A percentile compares a stretch with the other conserved stretches of the same genome.
phyloP scores from a whole-genome alignment of 2,888 invertebrate species.

The Platycnemis pennipes region DNA sequence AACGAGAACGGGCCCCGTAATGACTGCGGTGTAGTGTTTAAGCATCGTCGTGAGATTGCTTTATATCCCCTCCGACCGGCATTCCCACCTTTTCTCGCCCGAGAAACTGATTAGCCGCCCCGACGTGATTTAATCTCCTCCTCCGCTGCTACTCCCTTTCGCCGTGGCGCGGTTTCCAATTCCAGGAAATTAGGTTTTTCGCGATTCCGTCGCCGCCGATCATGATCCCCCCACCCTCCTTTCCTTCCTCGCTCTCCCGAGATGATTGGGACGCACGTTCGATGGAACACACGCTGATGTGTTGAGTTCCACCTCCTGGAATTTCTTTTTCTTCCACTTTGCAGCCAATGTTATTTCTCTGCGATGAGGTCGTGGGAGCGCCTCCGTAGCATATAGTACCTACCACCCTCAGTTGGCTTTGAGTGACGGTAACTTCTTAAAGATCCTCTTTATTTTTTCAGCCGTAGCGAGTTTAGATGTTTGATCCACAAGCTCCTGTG shows the following conservation, averaged over 20 bases:
- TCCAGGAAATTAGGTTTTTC: constrained; percentile 8
- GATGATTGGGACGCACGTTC: not conserved
- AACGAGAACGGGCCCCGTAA: constrained; percentile 11
- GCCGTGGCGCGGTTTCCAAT: not conserved
- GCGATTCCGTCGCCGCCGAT: not conserved
- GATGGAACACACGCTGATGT: not conserved
- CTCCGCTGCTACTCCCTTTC: not conserved
- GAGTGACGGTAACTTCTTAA: not conserved
- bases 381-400: not conserved
- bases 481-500: no score
- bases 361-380: not conserved
- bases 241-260: not conserved
- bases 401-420: not conserved
- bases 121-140: constrained; percentile 27
- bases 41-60: constrained; percentile 22
- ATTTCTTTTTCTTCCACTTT: not conserved
- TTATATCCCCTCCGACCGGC: not conserved
- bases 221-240: not conserved
- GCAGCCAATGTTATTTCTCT: not conserved
- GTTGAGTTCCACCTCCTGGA: not conserved
- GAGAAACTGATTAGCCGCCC: not conserved
- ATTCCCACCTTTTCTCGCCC: not conserved
- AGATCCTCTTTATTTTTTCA: not conserved
- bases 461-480: not conserved
- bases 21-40: constrained; percentile 31